Percentiles rank a stretch among this genome's conserved stretches.
Evolutionary conservation across 2,888 invertebrate species (phyloP).

Genomic region (Agrochola lychnidis): DNA sequence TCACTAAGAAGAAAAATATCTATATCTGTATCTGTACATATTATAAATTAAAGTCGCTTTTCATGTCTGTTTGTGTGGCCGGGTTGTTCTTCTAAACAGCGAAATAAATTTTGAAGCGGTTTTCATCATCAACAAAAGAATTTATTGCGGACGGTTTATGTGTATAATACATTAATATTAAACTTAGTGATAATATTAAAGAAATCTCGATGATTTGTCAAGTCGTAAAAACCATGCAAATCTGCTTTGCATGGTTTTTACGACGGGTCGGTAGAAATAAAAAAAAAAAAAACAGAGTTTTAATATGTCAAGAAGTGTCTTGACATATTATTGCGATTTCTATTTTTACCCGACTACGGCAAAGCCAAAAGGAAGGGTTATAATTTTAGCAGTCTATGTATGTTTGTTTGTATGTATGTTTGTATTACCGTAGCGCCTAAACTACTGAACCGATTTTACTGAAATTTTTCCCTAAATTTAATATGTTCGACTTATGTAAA

Average conservation of each 20-base stretch:
- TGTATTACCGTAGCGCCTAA: too few relatives aligned
- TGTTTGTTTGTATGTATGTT: too few relatives aligned
- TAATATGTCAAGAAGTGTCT: neutral
- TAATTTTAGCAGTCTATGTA: too few relatives aligned
- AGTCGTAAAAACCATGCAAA: neutral
- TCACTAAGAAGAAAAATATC: neutral
- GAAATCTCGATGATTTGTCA: neutral
- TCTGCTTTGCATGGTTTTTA: too few relatives aligned
- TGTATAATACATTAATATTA: neutral
- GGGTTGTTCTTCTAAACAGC: neutral
- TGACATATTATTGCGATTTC: too few relatives aligned
- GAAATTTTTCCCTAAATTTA: too few relatives aligned
- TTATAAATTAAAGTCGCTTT: neutral
- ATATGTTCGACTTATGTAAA: too few relatives aligned
- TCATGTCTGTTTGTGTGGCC: neutral
- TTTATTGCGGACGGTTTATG: neutral
- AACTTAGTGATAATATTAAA: neutral
- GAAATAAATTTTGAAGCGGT: neutral
- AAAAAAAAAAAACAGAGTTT: neutral
- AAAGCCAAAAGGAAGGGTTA: too few relatives aligned
- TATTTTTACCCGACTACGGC: too few relatives aligned
- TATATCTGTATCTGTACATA: neutral
- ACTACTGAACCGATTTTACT: too few relatives aligned
- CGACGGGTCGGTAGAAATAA: neutral
- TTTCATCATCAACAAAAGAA: neutral